Percentiles rank a stretch among this genome's conserved stretches.
These are phyloP conservation scores for Parapristionchus giblindavisi DNA, from an alignment of 2,888 invertebrate species.

Conservation along the genomic window DNA sequence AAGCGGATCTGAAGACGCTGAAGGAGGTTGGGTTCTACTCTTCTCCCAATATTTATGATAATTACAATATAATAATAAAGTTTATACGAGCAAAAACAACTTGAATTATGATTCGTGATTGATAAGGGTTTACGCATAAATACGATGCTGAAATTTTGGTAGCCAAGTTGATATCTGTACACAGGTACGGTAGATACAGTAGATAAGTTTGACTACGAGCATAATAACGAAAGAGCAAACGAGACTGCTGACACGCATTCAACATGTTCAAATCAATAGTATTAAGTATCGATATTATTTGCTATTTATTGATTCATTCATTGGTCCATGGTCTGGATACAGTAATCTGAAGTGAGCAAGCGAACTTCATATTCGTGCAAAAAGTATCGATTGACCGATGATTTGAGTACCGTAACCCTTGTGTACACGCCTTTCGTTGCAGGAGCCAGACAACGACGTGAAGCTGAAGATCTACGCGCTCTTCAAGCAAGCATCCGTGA, in stretches of 20 bases:
- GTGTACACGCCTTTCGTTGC: neutral
- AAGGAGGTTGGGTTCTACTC: constrained; percentile 47
- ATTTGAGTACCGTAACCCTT: neutral
- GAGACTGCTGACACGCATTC: no score
- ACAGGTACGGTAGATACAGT: no score
- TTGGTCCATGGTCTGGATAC: neutral
- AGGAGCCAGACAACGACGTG: constrained; percentile 73
- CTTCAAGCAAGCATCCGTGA: constrained; percentile 73
- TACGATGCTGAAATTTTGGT: no score
- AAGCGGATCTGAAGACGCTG: constrained; percentile 59
- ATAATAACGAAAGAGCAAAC: no score
- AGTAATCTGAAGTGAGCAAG: neutral
- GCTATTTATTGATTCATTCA: neutral
- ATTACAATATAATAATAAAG: neutral
- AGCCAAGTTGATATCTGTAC: no score
- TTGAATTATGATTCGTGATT: neutral
- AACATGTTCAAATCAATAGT: no score
- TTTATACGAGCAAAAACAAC: neutral
- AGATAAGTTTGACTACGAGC: no score
- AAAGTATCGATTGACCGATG: no score
- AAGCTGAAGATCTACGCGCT: constrained; percentile 75
- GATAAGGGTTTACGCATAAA: no score
- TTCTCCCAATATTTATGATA: no score
- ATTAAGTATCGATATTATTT: no score
- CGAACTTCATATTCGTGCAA: no score